Percentiles rank a stretch among this genome's conserved stretches.
Conservation (phyloP, 2,797 vertebrate genomes). For the Enteromius radiatus region DNA sequence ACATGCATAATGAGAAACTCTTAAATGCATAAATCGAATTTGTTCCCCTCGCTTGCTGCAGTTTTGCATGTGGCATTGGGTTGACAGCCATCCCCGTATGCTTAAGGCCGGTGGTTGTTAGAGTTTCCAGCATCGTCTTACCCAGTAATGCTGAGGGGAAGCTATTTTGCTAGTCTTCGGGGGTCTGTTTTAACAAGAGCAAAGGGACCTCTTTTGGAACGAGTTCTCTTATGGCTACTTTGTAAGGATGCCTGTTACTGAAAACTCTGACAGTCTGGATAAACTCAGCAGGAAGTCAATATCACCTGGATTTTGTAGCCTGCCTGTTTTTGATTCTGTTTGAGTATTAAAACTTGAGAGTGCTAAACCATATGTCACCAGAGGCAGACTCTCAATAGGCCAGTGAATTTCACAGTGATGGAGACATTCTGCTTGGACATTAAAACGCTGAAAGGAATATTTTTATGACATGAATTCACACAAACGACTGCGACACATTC, state of each 20-base stretch:
- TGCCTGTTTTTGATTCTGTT: constrained; percentile 19
- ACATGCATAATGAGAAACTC: constrained; percentile 69
- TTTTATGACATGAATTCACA: not conserved
- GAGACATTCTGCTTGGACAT: not conserved
- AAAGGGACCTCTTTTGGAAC: constrained; percentile 18
- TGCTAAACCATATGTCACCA: not conserved
- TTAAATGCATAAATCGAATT: constrained; percentile 67
- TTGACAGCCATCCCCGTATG: constrained; percentile 63
- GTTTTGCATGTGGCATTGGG: constrained; percentile 43
- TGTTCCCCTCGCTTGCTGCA: constrained; percentile 60
- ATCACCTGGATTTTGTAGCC: not conserved
- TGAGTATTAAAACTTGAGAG: constrained; percentile 13
- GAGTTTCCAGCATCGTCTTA: constrained; percentile 37
- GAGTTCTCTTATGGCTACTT: constrained; percentile 13
- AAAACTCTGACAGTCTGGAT: constrained; percentile 21
- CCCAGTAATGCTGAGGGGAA: constrained; percentile 5
- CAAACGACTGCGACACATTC: not conserved
- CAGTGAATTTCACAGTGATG: not conserved
- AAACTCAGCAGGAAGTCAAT: constrained; percentile 31
- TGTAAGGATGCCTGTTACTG: constrained; percentile 11
- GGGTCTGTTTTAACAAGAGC: constrained; percentile 56
- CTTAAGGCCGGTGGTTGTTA: constrained; percentile 45
- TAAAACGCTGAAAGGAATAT: constrained; percentile 6
- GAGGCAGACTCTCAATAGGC: not conserved
- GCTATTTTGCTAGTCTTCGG: constrained; percentile 36